Evolutionary conservation across 2,113 vertebrate genomes (phyloP), one percentile per base, ranked within the genome.

Genomic region (Elephantulus edwardii): DNA sequence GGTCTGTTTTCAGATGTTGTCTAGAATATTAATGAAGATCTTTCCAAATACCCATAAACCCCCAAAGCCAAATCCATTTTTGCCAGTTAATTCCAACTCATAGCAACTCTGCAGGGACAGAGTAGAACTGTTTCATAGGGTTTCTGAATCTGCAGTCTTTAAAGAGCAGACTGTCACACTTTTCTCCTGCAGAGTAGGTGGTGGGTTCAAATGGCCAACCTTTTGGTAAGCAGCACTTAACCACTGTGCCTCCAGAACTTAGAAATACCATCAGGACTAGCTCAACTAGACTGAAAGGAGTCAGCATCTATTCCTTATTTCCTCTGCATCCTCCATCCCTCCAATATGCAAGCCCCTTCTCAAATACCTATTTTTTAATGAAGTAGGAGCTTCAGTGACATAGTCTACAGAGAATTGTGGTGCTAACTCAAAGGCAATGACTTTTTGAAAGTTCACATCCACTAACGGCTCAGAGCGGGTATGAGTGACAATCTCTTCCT

Each of bases 21-120:
- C 42, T 82, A 72, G 58, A 80, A 91, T 88, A 40, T 13, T 75
- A 74, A 22, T 71, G 54, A 88, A 91, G 68, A 24, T 30, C 8
- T 54, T 74, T 83, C 50, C 71, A 83, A 70, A 75, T 77, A 35
- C 13, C 14, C 33, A 91, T 56, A 64, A n/a, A 35, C 8, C n/a
- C 19, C 64, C 20, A 20, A 68, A 38, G 38, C 19, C 8, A 20
- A 68, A 68, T 35, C n/a, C 66, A 38, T 68, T 68, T 17, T 20
- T 16, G 5, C 2, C 14, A 33, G 12, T 62, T 0, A 6, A 68
- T 68, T 38, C 66, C 20, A 24, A 35, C 17, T 68, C 35, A 20
- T 38, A 68, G n/a, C n/a, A 68, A 17, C 33, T 9, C 19, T 22
- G 8, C 11, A 68, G 64, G n/a, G 64, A 66, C n/a, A 66, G 64